Evolutionary conservation across 2,888 invertebrate genomes (phyloP).

Genomic region (Plagodis dolabraria): DNA sequence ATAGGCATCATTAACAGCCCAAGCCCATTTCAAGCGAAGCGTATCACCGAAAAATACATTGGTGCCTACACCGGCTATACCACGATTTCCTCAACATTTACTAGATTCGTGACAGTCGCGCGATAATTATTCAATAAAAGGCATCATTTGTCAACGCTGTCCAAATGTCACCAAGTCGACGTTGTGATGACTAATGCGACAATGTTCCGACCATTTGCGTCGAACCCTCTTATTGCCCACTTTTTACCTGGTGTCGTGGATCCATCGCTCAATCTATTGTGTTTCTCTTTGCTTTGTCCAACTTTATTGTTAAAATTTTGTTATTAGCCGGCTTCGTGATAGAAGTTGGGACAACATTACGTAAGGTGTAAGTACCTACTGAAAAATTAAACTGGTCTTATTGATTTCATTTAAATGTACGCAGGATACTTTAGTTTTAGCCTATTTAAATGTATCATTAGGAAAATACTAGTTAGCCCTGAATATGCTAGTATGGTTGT

Average conservation of each 20-base stretch:
- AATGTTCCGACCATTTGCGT: conserved; percentile 72
- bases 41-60: conserved; percentile 23
- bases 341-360: conserved; percentile 24
- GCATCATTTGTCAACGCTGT: conserved; percentile 77
- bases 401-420: neutral
- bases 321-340: conserved; percentile 49
- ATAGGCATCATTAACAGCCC: no score
- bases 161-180: conserved; percentile 78
- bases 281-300: conserved; percentile 56
- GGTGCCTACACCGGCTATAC: conserved; percentile 41
- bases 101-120: conserved; percentile 59
- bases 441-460: neutral
- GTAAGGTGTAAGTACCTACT: neutral
- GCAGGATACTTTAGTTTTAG: neutral
- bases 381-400: neutral
- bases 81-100: conserved; percentile 55
- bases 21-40: conserved; percentile 27
- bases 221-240: conserved; percentile 72
- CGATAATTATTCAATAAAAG: conserved; percentile 81
- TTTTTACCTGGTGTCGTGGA: conserved; percentile 74
- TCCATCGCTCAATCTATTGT: conserved; percentile 79
- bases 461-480: neutral
- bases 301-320: conserved; percentile 53
- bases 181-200: conserved; percentile 77
- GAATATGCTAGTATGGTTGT: no score